Conservation (phyloP, 1,140 invertebrate species). For the Trichonephila clavipes region DNA sequence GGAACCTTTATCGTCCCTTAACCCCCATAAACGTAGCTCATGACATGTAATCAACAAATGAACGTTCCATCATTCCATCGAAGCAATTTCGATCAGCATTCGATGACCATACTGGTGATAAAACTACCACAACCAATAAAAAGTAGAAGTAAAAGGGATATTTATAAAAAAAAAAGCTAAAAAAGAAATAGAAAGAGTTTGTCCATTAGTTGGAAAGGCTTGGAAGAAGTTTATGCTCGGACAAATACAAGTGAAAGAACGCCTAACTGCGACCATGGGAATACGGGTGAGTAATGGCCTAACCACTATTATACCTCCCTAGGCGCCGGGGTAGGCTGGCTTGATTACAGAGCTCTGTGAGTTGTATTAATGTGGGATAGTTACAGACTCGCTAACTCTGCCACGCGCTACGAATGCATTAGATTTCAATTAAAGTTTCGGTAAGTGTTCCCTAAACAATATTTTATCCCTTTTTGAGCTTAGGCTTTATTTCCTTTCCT, state of each 20-base stretch:
- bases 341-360: conserved; percentile 57
- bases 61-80: conserved; percentile 1
- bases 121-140: conserved; percentile 54
- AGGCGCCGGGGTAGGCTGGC: conserved; percentile 54
- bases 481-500: conserved; percentile 14
- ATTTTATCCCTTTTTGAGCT: conserved; percentile 46
- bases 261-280: conserved; percentile 65
- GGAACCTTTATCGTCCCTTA: conserved; percentile 27
- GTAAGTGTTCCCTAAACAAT: conserved; percentile 52
- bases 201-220: conserved; percentile 50
- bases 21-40: conserved; percentile 40
- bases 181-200: conserved; percentile 38
- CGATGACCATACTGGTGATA: background rate
- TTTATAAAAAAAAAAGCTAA: background rate
- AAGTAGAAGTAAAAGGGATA: conserved; percentile 9
- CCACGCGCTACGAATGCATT: conserved; percentile 61
- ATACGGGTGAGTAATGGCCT: conserved; percentile 67
- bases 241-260: conserved; percentile 71
- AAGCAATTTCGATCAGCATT: conserved; percentile 46
- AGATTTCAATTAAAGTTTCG: conserved; percentile 70
- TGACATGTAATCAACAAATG: conserved; percentile 70
- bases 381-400: conserved; percentile 40
- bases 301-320: conserved; percentile 69
- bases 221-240: conserved; percentile 68
- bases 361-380: conserved; percentile 47